phyloP scores from a whole-genome alignment of 2,113 vertebrate genomes.

The Rhinogobius similis region DNA sequence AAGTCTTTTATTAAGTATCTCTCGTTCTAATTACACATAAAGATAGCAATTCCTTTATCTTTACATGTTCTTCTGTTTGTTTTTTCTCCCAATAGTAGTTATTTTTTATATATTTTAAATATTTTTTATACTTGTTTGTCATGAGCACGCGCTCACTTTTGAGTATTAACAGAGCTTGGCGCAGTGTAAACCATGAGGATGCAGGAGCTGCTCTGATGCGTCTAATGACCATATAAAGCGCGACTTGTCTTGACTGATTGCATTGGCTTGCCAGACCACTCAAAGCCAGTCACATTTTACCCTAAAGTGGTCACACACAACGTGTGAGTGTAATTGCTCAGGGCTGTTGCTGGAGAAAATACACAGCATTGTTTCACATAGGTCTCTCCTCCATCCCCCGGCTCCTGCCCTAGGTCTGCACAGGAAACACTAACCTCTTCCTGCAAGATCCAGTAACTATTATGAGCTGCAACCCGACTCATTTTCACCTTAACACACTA shows the following conservation, averaged over 20 bases:
- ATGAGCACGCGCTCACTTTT: not conserved
- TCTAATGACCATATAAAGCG: conserved; percentile 72
- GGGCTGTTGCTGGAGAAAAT: conserved; percentile 21
- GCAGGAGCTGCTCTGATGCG: conserved; percentile 30
- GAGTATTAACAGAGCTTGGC: conserved; percentile 45
- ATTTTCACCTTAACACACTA: conserved; percentile 8
- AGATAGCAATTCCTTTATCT: too few relatives aligned
- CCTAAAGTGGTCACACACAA: conserved; percentile 49
- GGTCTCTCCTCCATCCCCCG: conserved; percentile 10
- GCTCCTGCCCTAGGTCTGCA: conserved; percentile 37
- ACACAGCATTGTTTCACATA: conserved; percentile 38
- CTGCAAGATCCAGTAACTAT: conserved; percentile 46
- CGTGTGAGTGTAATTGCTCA: conserved; percentile 39
- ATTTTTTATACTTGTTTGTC: not conserved
- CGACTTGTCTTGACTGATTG: conserved; percentile 34
- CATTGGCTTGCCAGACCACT: not conserved
- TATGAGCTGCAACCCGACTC: conserved; percentile 26
- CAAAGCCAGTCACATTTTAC: conserved; percentile 17
- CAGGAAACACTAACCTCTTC: conserved; percentile 74
- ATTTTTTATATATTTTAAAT: not conserved
- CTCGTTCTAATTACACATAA: too few relatives aligned
- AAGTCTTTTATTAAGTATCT: too few relatives aligned
- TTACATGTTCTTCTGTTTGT: not conserved
- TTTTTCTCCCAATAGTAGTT: not conserved
- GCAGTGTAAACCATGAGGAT: conserved; percentile 51